Conservation (phyloP, 2,797 vertebrate genomes). For the Malurus splendens region DNA sequence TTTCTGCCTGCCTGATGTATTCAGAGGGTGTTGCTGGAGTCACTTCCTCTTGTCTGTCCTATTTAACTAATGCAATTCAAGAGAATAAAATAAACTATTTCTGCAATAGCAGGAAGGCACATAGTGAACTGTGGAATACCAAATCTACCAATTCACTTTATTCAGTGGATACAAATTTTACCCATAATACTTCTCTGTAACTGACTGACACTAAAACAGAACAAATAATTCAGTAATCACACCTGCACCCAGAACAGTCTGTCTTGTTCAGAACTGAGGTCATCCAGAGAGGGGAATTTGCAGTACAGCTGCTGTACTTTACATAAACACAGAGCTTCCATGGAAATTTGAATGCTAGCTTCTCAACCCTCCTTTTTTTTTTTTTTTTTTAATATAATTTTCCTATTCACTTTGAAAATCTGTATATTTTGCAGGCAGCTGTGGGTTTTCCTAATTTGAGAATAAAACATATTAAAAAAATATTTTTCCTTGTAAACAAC, state of each 20-base stretch:
- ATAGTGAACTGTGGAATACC: slow-evolving; percentile 30
- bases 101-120: slow-evolving; percentile 43
- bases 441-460: not conserved
- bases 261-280: slow-evolving; percentile 53
- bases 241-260: slow-evolving; percentile 55
- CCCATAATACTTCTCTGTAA: slow-evolving; percentile 36
- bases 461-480: not conserved
- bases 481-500: not conserved
- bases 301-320: slow-evolving; percentile 51
- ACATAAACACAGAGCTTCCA: slow-evolving; percentile 48
- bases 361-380: not conserved
- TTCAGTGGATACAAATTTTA: slow-evolving; percentile 22
- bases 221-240: slow-evolving; percentile 58
- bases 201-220: slow-evolving; percentile 50
- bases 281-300: slow-evolving; percentile 32
- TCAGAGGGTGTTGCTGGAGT: not conserved
- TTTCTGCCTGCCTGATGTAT: slow-evolving; percentile 15
- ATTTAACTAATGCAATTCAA: slow-evolving; percentile 37
- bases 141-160: slow-evolving; percentile 44
- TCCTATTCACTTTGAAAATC: not conserved
- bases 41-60: slow-evolving; percentile 22
- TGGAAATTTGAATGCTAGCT: slow-evolving; percentile 8
- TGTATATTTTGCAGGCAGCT: not conserved
- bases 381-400: not conserved
- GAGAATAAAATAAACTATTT: slow-evolving; percentile 31